Base-by-base conservation (phyloP, 2,888 invertebrate genomes). In the Pseudococcus jackbeardsleyi region DNA sequence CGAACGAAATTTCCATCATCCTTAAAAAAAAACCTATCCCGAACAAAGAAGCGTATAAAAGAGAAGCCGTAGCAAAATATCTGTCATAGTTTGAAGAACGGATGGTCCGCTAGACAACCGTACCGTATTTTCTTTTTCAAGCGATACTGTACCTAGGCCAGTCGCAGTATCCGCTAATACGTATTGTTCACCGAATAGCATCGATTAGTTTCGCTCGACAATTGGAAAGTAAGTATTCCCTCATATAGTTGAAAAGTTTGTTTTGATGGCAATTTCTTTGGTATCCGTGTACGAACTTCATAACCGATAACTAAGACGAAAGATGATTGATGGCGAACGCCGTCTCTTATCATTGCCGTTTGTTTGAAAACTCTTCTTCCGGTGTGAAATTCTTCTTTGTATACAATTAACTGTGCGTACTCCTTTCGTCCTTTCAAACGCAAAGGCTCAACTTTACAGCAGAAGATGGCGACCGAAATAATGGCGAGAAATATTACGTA, bases 251-350 rank as follows among this genome's bases (percentile, higher is more conserved):
- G 54, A 87, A 87, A 87, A 77, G 79, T 87, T 86, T 87, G 87
- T 87, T 87, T 87, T 87, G 87, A 87, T 87, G 87, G 79, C 87
- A 87, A 79, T 79, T 87, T 87, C 87, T 85, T 85, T 59, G 39
- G 59, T 85, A 39, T 39, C 59, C 79, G 79, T 54, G 77, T 48
- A 87, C 79, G 48, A 68, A 72, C 77, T 87, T 46, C 87, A 54
- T 50, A 19, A 26, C 26, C 39, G 86, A 77, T 87, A 79, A 46
- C 79, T 77, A 79, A 85, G 59, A 86, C 68, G 33, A 39, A 46
- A 42, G 79, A 87, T 87, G 87, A 79, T 87, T 79, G 87, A 87
- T 87, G 77, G 87, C 87, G 19, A 87, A 87, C 54, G 64, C 79
- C 42, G 19, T 79, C 42, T 79, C 79, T 79, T 79, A 79, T 79